Base-by-base conservation (phyloP, 2,113 vertebrate genomes). In the Dromiciops gliroides region DNA sequence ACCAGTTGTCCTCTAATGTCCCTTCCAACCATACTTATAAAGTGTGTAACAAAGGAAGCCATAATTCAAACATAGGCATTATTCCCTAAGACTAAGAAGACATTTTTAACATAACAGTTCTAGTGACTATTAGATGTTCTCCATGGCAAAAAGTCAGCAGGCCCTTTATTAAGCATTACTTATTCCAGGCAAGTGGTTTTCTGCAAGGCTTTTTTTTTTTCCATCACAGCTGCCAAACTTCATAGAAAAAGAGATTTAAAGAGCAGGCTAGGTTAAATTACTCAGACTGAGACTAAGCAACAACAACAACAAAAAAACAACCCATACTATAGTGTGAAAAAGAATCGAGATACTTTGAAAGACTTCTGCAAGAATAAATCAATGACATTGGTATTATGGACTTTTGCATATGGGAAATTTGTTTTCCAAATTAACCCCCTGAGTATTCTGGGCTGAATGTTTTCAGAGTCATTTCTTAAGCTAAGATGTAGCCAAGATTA, bases 341-440 rank as follows among this genome's bases (percentile, higher is more conserved):
- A 94, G 91, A 92, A 92, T 48, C 47, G 12, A 23, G 23, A 91
- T 50, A 52, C 31, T 23, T 52, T 52, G 48, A 93, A 94, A 25
- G 6, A 47, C 88, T 92, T 83, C 93, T 91, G 88, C 88, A 89
- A n/a, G 51, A 88, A 60, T 53, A 12, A 93, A 96, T 91, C 23
- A 91, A 25, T 90, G 37, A 90, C 48, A 53, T 52, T 48, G 11
- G 49, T 48, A 24, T 48, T 14, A 22, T 92, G 3, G 49, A 56
- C 24, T 60, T 95, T 48, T 48, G 50, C 10, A 9, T 49, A 93
- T 50, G 11, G 51, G 14, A 93, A 92, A 92, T 93, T n/a, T 50
- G 28, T 51, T 94, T 94, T 95, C 8, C 44, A 94, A 93, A 88
- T 91, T 91, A 89, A 96, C 14, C 11, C 56, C 51, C 22, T 50